Percentiles rank a stretch among this genome's conserved stretches.
Evolutionary conservation across 2,113 vertebrate species (phyloP).

Genomic region (Nothobranchius kuhntae): DNA sequence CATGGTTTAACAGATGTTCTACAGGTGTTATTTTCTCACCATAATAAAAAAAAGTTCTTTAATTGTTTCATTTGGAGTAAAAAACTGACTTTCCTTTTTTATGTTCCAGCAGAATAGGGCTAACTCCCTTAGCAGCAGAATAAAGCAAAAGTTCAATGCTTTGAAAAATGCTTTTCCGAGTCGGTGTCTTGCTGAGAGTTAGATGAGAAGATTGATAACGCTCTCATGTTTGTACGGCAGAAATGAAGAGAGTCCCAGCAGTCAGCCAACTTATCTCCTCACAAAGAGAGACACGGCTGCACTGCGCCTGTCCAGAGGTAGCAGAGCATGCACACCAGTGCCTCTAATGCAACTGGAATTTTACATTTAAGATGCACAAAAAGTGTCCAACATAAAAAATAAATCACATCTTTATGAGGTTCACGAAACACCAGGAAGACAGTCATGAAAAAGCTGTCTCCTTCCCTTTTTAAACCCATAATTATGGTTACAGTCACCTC

Average conservation of each 20-base stretch:
- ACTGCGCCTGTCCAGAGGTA: slow-evolving; percentile 2
- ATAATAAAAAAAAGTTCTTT: neutral
- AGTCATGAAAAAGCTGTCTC: neutral
- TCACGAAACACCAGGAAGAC: neutral
- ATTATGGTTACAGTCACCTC: too few relatives aligned
- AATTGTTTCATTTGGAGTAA: neutral
- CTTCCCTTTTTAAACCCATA: neutral
- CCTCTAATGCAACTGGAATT: slow-evolving; percentile 2
- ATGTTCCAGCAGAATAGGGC: neutral
- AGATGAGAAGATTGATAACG: slow-evolving; percentile 27
- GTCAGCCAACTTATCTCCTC: slow-evolving; percentile 29
- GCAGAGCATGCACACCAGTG: slow-evolving; percentile 1
- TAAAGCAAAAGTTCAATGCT: slow-evolving; percentile 10
- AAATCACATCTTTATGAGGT: slow-evolving; percentile 6
- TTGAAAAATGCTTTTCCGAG: slow-evolving; percentile 17
- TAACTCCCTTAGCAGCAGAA: neutral
- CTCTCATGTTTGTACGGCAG: slow-evolving; percentile 16
- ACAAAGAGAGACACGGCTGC: slow-evolving; percentile 8
- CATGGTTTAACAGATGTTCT: neutral
- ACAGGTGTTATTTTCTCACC: neutral
- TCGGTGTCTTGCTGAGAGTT: slow-evolving; percentile 17
- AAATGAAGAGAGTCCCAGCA: slow-evolving; percentile 21
- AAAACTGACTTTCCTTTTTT: neutral
- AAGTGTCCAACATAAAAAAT: slow-evolving; percentile 7
- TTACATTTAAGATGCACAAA: slow-evolving; percentile 2